Evolutionary conservation across 1,140 invertebrate genomes (phyloP).

Genomic region (Lasaia peninsularis): DNA sequence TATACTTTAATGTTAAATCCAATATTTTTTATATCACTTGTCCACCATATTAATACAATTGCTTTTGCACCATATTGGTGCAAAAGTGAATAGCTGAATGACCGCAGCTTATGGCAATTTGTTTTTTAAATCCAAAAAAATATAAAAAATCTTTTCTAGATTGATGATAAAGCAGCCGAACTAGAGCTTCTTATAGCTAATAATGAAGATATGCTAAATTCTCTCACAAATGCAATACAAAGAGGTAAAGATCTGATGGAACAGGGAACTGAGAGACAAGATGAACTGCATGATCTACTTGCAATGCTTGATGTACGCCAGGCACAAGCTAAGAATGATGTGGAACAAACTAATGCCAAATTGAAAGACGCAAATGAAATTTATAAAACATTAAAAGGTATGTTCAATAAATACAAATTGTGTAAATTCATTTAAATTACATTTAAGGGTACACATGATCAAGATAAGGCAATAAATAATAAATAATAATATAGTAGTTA

Average conservation of each 20-base stretch:
- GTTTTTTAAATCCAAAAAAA: too few relatives aligned
- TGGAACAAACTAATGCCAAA: constrained; percentile 89
- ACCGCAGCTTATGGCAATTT: too few relatives aligned
- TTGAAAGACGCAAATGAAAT: constrained; percentile 92
- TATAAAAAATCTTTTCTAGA: constrained; percentile 32
- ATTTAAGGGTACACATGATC: background rate
- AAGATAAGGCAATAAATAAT: background rate
- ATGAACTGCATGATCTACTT: constrained; percentile 79
- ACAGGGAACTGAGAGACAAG: constrained; percentile 81
- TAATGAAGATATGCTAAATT: constrained; percentile 53
- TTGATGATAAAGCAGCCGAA: constrained; percentile 56
- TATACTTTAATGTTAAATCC: too few relatives aligned
- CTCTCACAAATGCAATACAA: constrained; percentile 43
- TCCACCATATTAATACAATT: too few relatives aligned
- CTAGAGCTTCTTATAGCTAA: constrained; percentile 61
- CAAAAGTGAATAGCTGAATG: too few relatives aligned
- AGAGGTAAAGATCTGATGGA: constrained; percentile 79
- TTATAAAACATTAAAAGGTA: constrained; percentile 89
- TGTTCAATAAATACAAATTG: background rate
- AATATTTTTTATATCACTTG: too few relatives aligned
- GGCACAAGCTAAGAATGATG: constrained; percentile 87
- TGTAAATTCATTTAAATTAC: background rate
- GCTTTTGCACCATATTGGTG: too few relatives aligned
- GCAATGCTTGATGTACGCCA: constrained; percentile 83
- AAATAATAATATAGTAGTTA: too few relatives aligned